Conservation (phyloP, 1,140 invertebrate species). For the Globodera rostochiensis region DNA sequence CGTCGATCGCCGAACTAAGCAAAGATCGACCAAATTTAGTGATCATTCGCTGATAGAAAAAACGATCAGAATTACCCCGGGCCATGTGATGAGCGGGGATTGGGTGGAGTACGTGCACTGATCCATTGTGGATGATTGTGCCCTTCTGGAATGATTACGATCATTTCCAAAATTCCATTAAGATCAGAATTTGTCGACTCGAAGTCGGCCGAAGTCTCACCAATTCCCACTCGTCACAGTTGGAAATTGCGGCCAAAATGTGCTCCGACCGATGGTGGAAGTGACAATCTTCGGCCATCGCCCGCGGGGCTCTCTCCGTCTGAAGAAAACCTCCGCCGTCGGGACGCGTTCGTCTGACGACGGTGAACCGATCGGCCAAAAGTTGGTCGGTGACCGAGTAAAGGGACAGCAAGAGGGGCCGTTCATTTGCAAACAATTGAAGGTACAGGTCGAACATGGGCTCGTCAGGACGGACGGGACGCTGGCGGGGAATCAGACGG, state of each 20-base stretch:
- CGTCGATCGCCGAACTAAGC: conserved; percentile 39
- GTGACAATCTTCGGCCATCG: conserved; percentile 54
- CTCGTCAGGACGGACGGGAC: conserved; percentile 21
- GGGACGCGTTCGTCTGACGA: conserved; percentile 49
- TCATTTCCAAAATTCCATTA: not conserved
- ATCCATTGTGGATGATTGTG: conserved; percentile 54
- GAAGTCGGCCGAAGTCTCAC: not conserved
- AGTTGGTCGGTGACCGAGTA: conserved; percentile 51
- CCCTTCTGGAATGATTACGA: conserved; percentile 58
- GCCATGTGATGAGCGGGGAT: conserved; percentile 58
- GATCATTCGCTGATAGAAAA: not conserved
- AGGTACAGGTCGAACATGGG: conserved; percentile 40
- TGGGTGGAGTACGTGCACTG: conserved; percentile 60
- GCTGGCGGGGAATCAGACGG: conserved; percentile 27
- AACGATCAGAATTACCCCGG: conserved; percentile 38
- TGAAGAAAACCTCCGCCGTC: conserved; percentile 48
- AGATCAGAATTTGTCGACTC: too few relatives aligned
- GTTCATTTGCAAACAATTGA: conserved; percentile 13
- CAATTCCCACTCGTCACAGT: conserved; percentile 58
- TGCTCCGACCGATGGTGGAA: conserved; percentile 58
- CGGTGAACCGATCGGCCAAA: conserved; percentile 49
- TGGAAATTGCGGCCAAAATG: conserved; percentile 59
- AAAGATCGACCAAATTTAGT: not conserved
- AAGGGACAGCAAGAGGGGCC: conserved; percentile 43
- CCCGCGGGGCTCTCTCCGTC: conserved; percentile 11